Evolutionary conservation across 1,140 invertebrate species (phyloP).

Genomic region (Nomia melanderi): DNA sequence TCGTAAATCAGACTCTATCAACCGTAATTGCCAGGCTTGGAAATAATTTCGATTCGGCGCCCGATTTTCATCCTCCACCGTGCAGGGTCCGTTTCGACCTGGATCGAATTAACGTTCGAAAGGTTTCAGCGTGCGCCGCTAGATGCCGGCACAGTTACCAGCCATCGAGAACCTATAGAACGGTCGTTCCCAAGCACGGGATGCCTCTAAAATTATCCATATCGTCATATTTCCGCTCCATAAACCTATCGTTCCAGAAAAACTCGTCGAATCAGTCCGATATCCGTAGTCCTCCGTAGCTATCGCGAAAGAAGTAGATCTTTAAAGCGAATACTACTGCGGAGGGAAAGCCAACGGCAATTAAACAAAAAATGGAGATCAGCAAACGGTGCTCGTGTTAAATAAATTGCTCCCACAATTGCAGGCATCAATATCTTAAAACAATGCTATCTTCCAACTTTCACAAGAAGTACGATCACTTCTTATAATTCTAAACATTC

Average conservation of each 20-base stretch:
- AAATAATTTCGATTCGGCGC: slow-evolving; percentile 33
- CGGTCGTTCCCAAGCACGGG: background rate
- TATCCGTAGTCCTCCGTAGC: background rate
- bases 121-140: slow-evolving; percentile 68
- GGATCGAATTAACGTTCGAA: slow-evolving; percentile 52
- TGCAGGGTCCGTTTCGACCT: background rate
- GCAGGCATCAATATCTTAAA: too few relatives aligned
- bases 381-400: too few relatives aligned
- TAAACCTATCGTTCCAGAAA: background rate
- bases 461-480: too few relatives aligned
- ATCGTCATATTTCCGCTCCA: too few relatives aligned
- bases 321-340: background rate
- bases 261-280: background rate
- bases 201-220: slow-evolving; percentile 42
- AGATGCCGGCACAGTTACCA: slow-evolving; percentile 75
- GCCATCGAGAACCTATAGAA: background rate
- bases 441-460: too few relatives aligned
- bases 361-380: too few relatives aligned
- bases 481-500: too few relatives aligned
- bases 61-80: slow-evolving; percentile 23
- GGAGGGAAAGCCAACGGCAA: too few relatives aligned
- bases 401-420: too few relatives aligned
- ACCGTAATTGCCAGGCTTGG: slow-evolving; percentile 34
- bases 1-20: slow-evolving; percentile 28
- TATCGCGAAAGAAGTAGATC: too few relatives aligned